Evolutionary conservation across 2,113 vertebrate species (phyloP), one percentile per base, ranked within the genome.

Genomic region (Trichechus manatus): DNA sequence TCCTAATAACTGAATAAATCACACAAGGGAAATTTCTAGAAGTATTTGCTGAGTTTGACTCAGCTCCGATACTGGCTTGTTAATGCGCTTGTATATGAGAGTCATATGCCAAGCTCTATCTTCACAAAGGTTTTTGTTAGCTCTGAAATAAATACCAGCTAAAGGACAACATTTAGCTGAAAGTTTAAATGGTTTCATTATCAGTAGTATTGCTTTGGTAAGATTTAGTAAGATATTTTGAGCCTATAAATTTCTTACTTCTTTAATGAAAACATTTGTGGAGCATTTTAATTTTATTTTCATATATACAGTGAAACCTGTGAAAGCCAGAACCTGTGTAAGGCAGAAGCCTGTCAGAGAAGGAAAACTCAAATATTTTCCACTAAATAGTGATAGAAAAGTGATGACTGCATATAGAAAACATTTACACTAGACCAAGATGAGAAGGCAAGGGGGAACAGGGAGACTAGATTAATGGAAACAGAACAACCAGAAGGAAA

Each of bases 1-100:
- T 96, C 75, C 80, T 94, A 97, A 94, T 96, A 96, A 96, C 83
- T 70, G 70, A 96, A 87, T 96, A 95, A 97, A 97, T 89, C 91
- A 80, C 92, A 93, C 84, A 15, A 84, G 96, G 92, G 96, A 92
- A 97, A 96, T 97, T 97, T 97, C 96, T 93, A 93, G 79, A 98
- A 94, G 92, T 96, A 87, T 97, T 97, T 95, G 79, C 95, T 85
- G 68, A 95, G 56, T 97, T 97, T 95, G 86, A 93, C 63, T 95
- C 83, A 91, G 31, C 39, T 86, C 29, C 94, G 70, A 87, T 92
- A 89, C 15, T 91, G 59, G 47, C 36, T 97, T 89, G 61, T 97
- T 96, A 97, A 94, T 91, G 27, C 84, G 68, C 74, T 95, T 91
- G 10, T 94, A 72, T 96, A 47, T 94, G 23, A 94, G 23, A 95